These are phyloP conservation scores for Sminthurinus signatus DNA, from an alignment of 1,140 invertebrate genomes.

Conservation along the genomic window DNA sequence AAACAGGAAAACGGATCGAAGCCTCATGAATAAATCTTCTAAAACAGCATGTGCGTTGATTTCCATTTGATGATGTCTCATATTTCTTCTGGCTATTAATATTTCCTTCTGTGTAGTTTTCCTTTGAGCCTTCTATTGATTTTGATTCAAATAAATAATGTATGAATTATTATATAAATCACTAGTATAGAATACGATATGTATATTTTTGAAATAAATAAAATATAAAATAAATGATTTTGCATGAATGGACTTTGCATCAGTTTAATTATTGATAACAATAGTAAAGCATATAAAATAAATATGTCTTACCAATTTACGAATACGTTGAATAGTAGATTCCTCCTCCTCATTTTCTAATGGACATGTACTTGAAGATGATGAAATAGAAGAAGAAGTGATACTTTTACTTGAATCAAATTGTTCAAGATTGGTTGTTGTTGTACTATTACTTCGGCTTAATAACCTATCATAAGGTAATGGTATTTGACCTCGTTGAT, in stretches of 20 bases:
- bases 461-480: conserved; percentile 29
- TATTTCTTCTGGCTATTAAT: neutral
- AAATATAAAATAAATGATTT: neutral
- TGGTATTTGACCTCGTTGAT: conserved; percentile 31
- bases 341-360: neutral
- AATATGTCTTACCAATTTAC: neutral
- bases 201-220: neutral
- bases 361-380: neutral
- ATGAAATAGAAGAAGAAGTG: neutral
- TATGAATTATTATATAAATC: neutral
- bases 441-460: neutral
- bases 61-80: neutral
- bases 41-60: neutral
- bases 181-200: neutral
- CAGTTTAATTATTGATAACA: too few relatives aligned
- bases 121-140: neutral
- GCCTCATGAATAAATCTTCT: neutral
- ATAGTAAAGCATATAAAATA: too few relatives aligned
- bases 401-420: neutral
- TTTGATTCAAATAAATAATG: neutral
- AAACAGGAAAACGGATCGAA: conserved; percentile 6
- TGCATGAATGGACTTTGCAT: neutral
- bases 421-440: neutral
- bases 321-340: neutral
- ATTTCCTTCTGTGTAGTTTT: neutral